Evolutionary conservation across 2,113 vertebrate genomes (phyloP), one percentile per base, ranked within the genome.

Genomic region (Chionomys nivalis): DNA sequence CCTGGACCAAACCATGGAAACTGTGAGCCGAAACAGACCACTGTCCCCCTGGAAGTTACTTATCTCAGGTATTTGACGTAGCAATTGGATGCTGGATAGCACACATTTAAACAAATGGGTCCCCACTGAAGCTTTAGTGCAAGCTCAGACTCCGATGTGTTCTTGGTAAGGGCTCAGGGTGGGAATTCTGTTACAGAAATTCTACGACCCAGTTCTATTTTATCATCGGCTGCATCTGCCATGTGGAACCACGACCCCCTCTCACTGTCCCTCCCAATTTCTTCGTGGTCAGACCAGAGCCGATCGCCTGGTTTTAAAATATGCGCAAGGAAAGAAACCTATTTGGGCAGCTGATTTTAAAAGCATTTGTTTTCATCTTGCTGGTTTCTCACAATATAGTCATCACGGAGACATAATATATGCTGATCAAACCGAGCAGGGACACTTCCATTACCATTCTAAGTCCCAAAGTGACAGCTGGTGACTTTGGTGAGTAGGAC

Each of bases 361-460:
- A 93, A 90, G 75, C 81, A 44, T 1, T 61, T 72, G n/a, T 87
- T 81, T 97, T 97, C 70, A 92, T 72, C 36, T 26, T 70, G 12
- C 83, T 66, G 86, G 91, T 98, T 98, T 97, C 65, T 97, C 86
- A 98, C 93, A 97, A 83, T 55, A 65, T 7, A 93, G 96, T 36
- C 8, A n/a, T 63, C 31, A 75, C 68, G n/a, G 58, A 13, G 1
- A 47, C 81, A 79, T 47, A 90, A 97, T 33, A 36, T 89, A 77
- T 52, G 86, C 87, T 61, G 94, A 63, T 95, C 87, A 96, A 92
- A 92, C 58, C 42, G 88, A 94, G 97, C 70, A 49, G 26, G 90
- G 55, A 58, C 16, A 91, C 58, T 68, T 91, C 52, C 49, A 39
- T 85, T 94, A 82, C 81, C 49, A 77, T 4, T 39, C 31, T 81